phyloP scores from a whole-genome alignment of 2,888 invertebrate species.

The Clanis bilineata region DNA sequence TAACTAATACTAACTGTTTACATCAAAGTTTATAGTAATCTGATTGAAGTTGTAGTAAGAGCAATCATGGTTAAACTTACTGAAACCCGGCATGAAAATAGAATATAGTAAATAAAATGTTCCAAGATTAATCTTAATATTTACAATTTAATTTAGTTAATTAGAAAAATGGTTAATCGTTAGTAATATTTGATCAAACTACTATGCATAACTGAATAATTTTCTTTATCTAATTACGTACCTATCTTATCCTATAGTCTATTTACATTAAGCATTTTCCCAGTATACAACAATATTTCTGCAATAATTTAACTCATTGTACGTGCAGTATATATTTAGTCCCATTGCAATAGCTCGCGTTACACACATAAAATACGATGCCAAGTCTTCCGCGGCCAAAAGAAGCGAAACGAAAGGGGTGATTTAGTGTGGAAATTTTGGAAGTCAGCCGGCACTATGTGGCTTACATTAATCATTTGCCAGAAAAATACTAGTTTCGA shows the following conservation, averaged over 20 bases:
- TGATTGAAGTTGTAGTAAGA: too few species aligned
- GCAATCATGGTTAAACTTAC: too few species aligned
- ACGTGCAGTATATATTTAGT: slow-evolving; percentile 64
- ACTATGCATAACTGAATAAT: too few species aligned
- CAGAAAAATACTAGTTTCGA: slow-evolving; percentile 64
- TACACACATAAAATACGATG: slow-evolving; percentile 77
- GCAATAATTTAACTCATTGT: slow-evolving; percentile 43
- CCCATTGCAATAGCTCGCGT: slow-evolving; percentile 69
- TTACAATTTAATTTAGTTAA: too few species aligned
- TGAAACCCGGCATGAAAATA: too few species aligned
- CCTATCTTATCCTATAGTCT: too few species aligned
- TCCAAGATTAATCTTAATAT: too few species aligned
- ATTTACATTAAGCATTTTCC: background rate
- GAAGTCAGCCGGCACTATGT: slow-evolving; percentile 77
- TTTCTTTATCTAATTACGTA: too few species aligned
- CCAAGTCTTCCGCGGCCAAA: slow-evolving; percentile 75
- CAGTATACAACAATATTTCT: slow-evolving; percentile 17
- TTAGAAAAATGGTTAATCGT: too few species aligned
- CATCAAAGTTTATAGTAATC: too few species aligned
- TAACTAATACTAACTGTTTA: background rate
- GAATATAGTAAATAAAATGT: too few species aligned
- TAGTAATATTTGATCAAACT: too few species aligned
- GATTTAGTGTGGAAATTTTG: slow-evolving; percentile 79
- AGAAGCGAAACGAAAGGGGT: slow-evolving; percentile 73
- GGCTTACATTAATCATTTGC: slow-evolving; percentile 72